These are phyloP conservation scores for Sphaerophoria rueppellii DNA, from an alignment of 2,888 invertebrate genomes.

Conservation along the genomic window DNA sequence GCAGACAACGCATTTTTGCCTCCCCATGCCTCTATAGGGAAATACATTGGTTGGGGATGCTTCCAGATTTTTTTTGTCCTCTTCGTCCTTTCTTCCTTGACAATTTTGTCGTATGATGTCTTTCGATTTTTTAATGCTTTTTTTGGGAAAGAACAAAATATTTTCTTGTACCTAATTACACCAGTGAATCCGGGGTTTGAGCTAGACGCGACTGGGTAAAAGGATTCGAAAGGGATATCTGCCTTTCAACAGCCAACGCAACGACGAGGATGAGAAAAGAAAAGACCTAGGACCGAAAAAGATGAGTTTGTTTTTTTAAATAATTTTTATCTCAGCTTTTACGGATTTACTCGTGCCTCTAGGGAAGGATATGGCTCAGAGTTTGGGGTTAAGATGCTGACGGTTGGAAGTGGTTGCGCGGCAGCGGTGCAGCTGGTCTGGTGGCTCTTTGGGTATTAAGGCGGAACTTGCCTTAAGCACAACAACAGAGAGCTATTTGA, in stretches of 20 bases:
- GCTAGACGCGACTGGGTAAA: constrained; percentile 58
- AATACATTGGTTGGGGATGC: constrained; percentile 5
- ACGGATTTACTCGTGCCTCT: constrained; percentile 46
- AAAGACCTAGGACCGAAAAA: neutral
- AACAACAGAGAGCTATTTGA: constrained; percentile 49
- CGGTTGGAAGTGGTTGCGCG: constrained; percentile 11
- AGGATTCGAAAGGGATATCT: constrained; percentile 55
- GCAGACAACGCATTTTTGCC: neutral
- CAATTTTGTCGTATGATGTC: constrained; percentile 14
- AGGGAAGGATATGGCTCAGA: constrained; percentile 10
- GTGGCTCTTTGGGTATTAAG: constrained; percentile 28
- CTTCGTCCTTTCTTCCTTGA: neutral
- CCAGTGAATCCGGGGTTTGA: constrained; percentile 46
- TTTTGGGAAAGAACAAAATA: constrained; percentile 44
- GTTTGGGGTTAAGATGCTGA: constrained; percentile 14
- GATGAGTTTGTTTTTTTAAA: constrained; percentile 41
- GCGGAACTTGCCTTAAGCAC: constrained; percentile 30
- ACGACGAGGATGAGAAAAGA: neutral
- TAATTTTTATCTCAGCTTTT: constrained; percentile 50
- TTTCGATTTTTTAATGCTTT: constrained; percentile 12
- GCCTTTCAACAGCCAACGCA: constrained; percentile 29
- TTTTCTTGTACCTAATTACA: constrained; percentile 67
- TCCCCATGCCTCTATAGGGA: neutral
- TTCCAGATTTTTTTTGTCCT: neutral
- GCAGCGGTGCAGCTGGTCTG: neutral